Conservation (phyloP, 2,113 vertebrate genomes). For the Oceanites oceanicus region DNA sequence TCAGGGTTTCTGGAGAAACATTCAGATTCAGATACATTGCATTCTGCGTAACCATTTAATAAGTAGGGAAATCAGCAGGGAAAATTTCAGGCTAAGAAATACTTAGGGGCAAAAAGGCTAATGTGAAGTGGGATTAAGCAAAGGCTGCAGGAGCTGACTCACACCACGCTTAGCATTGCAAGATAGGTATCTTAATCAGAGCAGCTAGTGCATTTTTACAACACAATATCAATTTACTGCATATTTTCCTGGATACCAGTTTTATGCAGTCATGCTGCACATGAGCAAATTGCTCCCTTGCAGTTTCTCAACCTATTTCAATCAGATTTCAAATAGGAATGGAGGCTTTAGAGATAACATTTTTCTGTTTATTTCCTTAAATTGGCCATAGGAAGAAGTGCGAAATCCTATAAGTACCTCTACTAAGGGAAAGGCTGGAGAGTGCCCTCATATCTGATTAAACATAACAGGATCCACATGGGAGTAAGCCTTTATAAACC, state of each 20-base stretch:
- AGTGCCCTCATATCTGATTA: neutral
- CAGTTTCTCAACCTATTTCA: neutral
- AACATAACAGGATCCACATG: neutral
- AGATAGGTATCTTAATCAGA: constrained; percentile 13
- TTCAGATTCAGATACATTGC: neutral
- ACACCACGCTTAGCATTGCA: neutral
- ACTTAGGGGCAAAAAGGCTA: neutral
- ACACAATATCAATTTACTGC: neutral
- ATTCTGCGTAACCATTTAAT: neutral
- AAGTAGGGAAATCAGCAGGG: neutral
- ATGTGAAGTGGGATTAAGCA: constrained; percentile 7
- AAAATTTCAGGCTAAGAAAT: neutral
- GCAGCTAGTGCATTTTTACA: neutral
- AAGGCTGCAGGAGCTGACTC: neutral
- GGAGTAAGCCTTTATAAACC: neutral
- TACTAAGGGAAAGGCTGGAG: neutral
- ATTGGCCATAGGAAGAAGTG: neutral
- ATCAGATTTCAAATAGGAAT: neutral
- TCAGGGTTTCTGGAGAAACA: neutral
- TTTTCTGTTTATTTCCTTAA: constrained; percentile 7
- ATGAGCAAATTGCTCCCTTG: neutral
- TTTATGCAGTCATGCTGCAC: neutral
- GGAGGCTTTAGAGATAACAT: neutral
- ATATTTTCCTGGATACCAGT: neutral
- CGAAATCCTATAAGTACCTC: neutral